phyloP scores from a whole-genome alignment of 1,140 invertebrate species.

The Dreissena rostriformis region DNA sequence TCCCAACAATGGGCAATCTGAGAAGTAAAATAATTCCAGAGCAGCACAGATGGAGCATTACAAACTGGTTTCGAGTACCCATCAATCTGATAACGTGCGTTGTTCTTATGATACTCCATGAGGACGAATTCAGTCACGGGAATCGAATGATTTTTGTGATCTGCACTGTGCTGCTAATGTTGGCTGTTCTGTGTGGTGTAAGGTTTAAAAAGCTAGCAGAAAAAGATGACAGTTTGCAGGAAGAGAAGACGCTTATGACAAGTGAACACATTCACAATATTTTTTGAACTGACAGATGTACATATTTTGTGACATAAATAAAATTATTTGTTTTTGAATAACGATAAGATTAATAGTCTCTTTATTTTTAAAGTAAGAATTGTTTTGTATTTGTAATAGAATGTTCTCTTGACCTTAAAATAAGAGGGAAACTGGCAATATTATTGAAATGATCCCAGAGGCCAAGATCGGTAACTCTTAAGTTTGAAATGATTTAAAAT shows the following conservation, averaged over 20 bases:
- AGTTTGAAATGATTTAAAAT: too few species aligned
- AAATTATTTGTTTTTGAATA: too few species aligned
- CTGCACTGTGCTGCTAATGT: constrained; percentile 78
- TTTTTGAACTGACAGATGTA: constrained; percentile 61
- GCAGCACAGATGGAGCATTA: constrained; percentile 77
- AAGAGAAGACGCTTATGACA: constrained; percentile 69
- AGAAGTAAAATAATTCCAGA: constrained; percentile 86
- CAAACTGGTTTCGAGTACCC: constrained; percentile 81
- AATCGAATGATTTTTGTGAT: constrained; percentile 82
- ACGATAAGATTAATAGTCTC: too few species aligned
- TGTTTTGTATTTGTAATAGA: too few species aligned
- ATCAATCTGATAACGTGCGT: constrained; percentile 80
- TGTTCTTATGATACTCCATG: constrained; percentile 82
- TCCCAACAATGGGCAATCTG: constrained; percentile 84
- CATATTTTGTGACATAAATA: neutral
- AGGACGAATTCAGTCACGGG: constrained; percentile 79
- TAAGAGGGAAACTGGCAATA: too few species aligned
- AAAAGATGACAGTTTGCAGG: constrained; percentile 70
- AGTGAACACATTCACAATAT: constrained; percentile 78
- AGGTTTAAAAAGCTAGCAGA: constrained; percentile 70
- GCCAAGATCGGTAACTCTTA: too few species aligned
- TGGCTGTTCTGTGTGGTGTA: constrained; percentile 72
- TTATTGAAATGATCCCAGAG: too few species aligned
- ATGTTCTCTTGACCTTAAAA: too few species aligned
- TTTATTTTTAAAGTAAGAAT: too few species aligned